A percentile compares a stretch with the other conserved stretches of the same genome.
These are phyloP conservation scores for Propithecus deckenii DNA, from an alignment of 2,797 vertebrate genomes.

Conservation along the genomic window DNA sequence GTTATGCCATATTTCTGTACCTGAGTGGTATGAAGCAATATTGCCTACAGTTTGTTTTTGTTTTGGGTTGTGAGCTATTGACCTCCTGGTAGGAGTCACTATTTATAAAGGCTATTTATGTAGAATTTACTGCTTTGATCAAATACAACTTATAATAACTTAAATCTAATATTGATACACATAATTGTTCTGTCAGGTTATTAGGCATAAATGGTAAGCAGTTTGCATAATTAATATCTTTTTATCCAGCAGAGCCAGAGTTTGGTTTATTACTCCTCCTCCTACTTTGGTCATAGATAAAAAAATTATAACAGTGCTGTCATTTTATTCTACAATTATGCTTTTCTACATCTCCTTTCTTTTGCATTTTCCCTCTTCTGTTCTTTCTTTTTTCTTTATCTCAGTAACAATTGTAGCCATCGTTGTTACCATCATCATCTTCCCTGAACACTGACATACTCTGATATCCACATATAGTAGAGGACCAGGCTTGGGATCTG, in stretches of 20 bases:
- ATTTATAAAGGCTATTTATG: slow-evolving; percentile 22
- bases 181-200: not conserved
- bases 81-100: not conserved
- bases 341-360: not conserved
- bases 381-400: not conserved
- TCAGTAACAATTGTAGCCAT: not conserved
- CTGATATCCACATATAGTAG: not conserved
- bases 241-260: not conserved
- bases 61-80: slow-evolving; percentile 25
- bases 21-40: not conserved
- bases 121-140: slow-evolving; percentile 10
- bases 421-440: not conserved
- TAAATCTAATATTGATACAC: not conserved
- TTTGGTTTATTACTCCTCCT: not conserved
- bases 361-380: not conserved
- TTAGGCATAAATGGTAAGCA: slow-evolving; percentile 9
- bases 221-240: slow-evolving; percentile 14
- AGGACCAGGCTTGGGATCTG: not conserved
- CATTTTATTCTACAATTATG: not conserved
- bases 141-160: slow-evolving; percentile 34
- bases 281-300: not conserved
- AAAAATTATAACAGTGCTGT: not conserved
- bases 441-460: rapidly evolving
- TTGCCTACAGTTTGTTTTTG: not conserved
- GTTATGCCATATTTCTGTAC: not conserved